These are phyloP conservation scores for Nemopilema nomurai DNA, from an alignment of 30 jellyfish, hydroid and myxozoan genomes.

Conservation along the genomic window DNA sequence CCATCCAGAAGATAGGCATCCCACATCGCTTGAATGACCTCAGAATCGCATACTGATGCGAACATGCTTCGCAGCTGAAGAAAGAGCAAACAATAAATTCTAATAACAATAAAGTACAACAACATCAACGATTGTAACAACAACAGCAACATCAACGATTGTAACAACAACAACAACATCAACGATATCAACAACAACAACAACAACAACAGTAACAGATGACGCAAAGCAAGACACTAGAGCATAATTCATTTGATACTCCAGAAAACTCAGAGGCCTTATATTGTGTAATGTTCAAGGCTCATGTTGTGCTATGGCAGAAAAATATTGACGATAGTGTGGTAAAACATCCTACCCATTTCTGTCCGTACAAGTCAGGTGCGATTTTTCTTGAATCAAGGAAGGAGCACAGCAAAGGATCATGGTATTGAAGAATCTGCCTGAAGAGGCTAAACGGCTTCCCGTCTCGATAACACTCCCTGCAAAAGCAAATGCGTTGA, in stretches of 20 bases:
- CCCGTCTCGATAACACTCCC: constrained; percentile 98
- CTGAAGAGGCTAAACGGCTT: constrained; percentile 94
- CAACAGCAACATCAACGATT: neutral
- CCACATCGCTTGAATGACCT: constrained; percentile 97
- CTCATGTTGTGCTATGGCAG: too few species aligned
- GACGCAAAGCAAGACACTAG: too few species aligned
- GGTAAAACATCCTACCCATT: constrained; percentile 79
- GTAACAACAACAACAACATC: too few species aligned
- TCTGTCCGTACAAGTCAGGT: constrained; percentile 95
- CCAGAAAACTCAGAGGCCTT: too few species aligned
- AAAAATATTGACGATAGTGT: too few species aligned
- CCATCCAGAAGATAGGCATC: constrained; percentile 86
- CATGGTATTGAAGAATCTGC: constrained; percentile 95
- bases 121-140: neutral
- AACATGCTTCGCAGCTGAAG: constrained; percentile 93
- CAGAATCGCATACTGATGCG: constrained; percentile 86
- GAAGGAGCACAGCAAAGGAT: constrained; percentile 95
- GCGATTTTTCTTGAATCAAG: constrained; percentile 97
- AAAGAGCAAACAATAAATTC: neutral
- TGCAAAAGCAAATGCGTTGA: constrained; percentile 9
- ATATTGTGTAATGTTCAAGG: too few species aligned
- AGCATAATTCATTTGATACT: too few species aligned
- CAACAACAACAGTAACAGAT: too few species aligned
- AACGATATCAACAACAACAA: too few species aligned
- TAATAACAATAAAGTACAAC: neutral